A percentile compares a stretch with the other conserved stretches of the same genome.
phyloP scores from a whole-genome alignment of 2,888 invertebrate species.

The Drosophila nr. perissopoda region DNA sequence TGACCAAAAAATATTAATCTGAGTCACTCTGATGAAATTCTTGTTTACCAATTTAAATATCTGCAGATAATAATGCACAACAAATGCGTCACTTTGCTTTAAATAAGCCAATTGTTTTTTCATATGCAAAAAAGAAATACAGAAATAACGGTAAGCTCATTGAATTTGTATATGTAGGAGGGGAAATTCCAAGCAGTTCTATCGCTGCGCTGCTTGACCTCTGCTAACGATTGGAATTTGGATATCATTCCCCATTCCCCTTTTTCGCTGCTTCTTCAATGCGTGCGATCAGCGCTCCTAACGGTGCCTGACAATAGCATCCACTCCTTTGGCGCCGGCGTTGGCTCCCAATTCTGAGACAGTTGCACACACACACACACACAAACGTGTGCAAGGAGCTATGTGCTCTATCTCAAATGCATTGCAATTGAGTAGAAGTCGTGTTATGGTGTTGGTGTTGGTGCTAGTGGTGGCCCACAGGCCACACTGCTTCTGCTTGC shows the following conservation, averaged over 20 bases:
- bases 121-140: slow-evolving; percentile 10
- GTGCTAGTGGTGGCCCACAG: slow-evolving; percentile 32
- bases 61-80: slow-evolving; percentile 30
- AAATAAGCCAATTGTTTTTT: slow-evolving; percentile 39
- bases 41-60: slow-evolving; percentile 37
- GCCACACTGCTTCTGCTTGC: slow-evolving; percentile 41
- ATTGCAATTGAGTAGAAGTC: slow-evolving; percentile 12
- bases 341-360: slow-evolving; percentile 8
- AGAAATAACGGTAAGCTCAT: slow-evolving; percentile 29
- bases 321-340: slow-evolving; percentile 37
- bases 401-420: slow-evolving; percentile 12
- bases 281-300: slow-evolving; percentile 28
- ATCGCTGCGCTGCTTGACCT: neutral
- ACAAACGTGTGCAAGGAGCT: slow-evolving; percentile 17
- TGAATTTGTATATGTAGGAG: slow-evolving; percentile 13
- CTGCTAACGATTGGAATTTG: slow-evolving; percentile 7
- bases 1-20: slow-evolving; percentile 15
- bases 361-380: neutral
- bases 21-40: slow-evolving; percentile 47
- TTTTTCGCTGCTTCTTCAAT: neutral
- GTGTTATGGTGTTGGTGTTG: neutral
- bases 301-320: slow-evolving; percentile 28
- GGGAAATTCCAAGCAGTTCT: neutral
- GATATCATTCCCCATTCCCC: neutral
- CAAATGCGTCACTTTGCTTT: slow-evolving; percentile 53